These are phyloP conservation scores for Drosophila quadrilineata DNA, from an alignment of 1,140 invertebrate species.

Conservation along the genomic window DNA sequence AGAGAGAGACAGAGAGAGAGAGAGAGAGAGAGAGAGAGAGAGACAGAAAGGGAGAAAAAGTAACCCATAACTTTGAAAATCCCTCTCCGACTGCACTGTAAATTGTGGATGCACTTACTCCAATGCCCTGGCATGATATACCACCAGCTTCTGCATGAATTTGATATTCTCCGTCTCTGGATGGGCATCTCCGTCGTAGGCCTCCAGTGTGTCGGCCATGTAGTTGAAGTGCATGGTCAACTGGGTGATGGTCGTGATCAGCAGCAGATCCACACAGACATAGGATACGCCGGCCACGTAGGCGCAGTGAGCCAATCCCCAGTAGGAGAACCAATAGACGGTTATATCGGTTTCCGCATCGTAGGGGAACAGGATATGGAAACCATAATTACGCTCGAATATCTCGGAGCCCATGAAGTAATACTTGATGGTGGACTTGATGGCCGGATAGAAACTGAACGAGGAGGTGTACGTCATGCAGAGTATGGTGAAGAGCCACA, in stretches of 20 bases:
- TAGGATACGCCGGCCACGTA: conserved; percentile 70
- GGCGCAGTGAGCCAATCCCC: conserved; percentile 66
- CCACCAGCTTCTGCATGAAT: conserved; percentile 42
- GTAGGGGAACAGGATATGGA: conserved; percentile 58
- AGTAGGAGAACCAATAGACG: conserved; percentile 63
- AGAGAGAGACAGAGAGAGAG: neutral
- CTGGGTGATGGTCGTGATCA: conserved; percentile 65
- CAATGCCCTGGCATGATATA: conserved; percentile 49
- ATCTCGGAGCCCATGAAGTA: conserved; percentile 61
- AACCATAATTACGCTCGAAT: conserved; percentile 66
- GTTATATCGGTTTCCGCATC: conserved; percentile 60
- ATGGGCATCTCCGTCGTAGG: conserved; percentile 47
- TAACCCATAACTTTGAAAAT: too few relatives aligned
- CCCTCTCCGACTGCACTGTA: too few relatives aligned
- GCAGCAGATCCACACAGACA: conserved; percentile 58
- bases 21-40: too few relatives aligned
- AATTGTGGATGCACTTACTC: conserved; percentile 42
- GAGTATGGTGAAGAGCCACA: conserved; percentile 59
- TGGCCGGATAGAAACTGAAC: conserved; percentile 68
- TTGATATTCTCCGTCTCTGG: conserved; percentile 52
- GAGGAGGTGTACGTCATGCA: conserved; percentile 69
- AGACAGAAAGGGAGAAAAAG: too few relatives aligned
- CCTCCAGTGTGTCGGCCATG: conserved; percentile 46
- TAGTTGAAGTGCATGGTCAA: conserved; percentile 70
- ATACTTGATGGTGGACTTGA: conserved; percentile 60